Percentiles rank a stretch among this genome's conserved stretches.
phyloP scores from a whole-genome alignment of 2,113 vertebrate genomes.

The Sturnus vulgaris region DNA sequence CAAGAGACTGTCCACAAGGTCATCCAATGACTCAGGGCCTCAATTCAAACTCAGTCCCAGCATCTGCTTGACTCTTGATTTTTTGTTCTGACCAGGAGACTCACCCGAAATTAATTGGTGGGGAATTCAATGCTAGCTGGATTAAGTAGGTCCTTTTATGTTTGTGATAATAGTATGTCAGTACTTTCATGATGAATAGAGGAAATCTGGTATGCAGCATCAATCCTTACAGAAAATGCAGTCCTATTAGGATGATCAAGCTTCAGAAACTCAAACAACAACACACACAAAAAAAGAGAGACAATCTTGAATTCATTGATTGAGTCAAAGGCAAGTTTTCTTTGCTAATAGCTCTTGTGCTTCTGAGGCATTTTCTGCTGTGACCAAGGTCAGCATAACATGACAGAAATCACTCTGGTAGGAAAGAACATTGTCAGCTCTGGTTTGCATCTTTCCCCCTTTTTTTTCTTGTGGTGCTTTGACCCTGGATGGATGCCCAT shows the following conservation, averaged over 20 bases:
- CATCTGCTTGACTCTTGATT: slow-evolving; percentile 1
- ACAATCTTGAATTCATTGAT: background rate
- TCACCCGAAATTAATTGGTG: background rate
- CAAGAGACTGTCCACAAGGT: slow-evolving; percentile 9
- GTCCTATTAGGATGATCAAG: background rate
- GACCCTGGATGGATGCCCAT: background rate
- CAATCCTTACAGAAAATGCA: background rate
- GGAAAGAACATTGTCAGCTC: background rate
- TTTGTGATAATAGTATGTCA: background rate
- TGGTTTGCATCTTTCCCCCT: background rate
- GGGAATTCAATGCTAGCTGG: background rate
- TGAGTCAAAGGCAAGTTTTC: slow-evolving; percentile 11
- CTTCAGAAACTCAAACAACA: background rate
- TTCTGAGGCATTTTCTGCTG: background rate
- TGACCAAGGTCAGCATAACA: slow-evolving; percentile 16
- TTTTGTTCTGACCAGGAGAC: background rate
- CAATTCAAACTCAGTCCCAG: background rate
- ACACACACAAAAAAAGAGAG: background rate
- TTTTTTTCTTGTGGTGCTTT: background rate
- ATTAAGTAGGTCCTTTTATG: slow-evolving; percentile 17
- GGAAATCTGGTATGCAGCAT: background rate
- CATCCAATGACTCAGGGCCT: background rate
- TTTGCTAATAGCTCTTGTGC: slow-evolving; percentile 13
- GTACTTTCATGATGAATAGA: background rate
- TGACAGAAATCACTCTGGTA: background rate